Percentiles rank a stretch among this genome's conserved stretches.
Conservation (phyloP, 1,140 invertebrate genomes). For the Araneus ventricosus region DNA sequence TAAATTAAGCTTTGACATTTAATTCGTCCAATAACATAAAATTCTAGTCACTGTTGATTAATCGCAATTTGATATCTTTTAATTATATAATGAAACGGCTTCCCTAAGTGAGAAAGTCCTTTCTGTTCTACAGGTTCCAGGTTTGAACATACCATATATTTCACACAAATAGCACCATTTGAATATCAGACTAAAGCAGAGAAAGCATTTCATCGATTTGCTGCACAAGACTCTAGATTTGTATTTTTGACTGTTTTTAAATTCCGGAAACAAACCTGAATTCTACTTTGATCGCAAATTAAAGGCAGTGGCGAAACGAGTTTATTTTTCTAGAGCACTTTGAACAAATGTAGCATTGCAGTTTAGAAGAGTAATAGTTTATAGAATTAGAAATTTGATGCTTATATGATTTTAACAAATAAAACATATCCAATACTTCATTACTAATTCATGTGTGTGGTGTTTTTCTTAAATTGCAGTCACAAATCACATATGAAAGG, state of each 20-base stretch:
- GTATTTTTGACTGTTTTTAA: neutral
- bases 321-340: slow-evolving; percentile 26
- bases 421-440: slow-evolving; percentile 4
- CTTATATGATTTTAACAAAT: slow-evolving; percentile 15
- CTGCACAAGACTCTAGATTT: neutral
- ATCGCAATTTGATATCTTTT: too few relatives aligned
- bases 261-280: neutral
- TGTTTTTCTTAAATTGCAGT: neutral
- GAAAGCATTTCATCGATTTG: neutral
- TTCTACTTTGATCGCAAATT: neutral
- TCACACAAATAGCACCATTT: neutral
- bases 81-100: neutral
- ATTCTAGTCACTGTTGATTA: too few relatives aligned
- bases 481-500: neutral
- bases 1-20: too few relatives aligned
- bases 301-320: neutral
- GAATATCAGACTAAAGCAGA: neutral
- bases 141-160: neutral
- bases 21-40: too few relatives aligned
- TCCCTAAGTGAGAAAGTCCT: neutral
- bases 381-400: neutral
- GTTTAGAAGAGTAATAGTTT: neutral
- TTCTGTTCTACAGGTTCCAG: neutral
- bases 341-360: slow-evolving; percentile 15
- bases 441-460: neutral